These are phyloP conservation scores for Lycopodina hypogea DNA, from an alignment of 37 sponge, comb jelly and placozoan species.

Conservation along the genomic window DNA sequence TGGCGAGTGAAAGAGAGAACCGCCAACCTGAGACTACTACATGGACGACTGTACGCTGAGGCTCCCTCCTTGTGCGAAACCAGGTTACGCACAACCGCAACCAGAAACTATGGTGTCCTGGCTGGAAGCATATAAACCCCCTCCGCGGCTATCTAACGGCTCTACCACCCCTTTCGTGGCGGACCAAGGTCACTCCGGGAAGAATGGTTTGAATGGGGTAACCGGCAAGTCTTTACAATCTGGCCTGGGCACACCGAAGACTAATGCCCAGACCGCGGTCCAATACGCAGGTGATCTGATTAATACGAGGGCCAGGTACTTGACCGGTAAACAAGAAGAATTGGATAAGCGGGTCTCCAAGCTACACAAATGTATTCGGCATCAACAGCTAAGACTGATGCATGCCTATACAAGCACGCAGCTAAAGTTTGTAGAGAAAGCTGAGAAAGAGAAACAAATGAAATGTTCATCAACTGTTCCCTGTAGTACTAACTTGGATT, in stretches of 20 bases:
- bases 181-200: neutral
- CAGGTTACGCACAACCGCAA: neutral
- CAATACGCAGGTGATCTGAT: constrained; percentile 4
- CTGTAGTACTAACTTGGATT: neutral
- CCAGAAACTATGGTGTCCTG: neutral
- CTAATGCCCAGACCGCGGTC: constrained; percentile 18
- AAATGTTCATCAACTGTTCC: neutral
- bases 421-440: neutral
- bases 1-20: constrained; percentile 1
- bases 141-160: neutral
- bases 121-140: neutral
- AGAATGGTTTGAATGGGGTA: neutral
- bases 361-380: neutral
- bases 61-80: neutral
- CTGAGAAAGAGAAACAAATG: neutral
- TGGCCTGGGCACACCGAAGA: neutral
- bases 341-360: constrained; percentile 3
- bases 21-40: neutral
- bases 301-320: neutral
- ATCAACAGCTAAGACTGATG: constrained; percentile 14
- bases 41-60: no score
- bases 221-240: neutral
- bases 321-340: neutral
- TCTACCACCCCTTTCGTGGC: neutral
- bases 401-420: constrained; percentile 3